Evolutionary conservation across 2,113 vertebrate species (phyloP), one percentile per base, ranked within the genome.

Genomic region (western clawed frog (Xenopus tropicalis)): DNA sequence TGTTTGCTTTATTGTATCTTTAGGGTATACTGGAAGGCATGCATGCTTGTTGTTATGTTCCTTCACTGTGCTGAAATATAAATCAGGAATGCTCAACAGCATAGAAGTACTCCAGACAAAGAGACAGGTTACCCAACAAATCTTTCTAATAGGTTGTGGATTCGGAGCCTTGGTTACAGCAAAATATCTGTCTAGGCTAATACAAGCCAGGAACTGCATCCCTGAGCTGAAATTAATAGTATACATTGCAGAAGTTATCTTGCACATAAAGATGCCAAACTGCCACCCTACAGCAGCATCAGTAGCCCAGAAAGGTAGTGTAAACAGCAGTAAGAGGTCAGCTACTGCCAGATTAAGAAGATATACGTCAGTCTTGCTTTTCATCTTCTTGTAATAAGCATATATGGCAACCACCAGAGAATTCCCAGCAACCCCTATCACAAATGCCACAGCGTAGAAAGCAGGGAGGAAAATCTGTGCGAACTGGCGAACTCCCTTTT

Each of bases 151-250:
- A 64, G 80, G 73, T 48, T 71, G 68, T 0, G 10, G 80, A 17
- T 66, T 20, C 3, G 1, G 78, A 14, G 44, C 56, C 73, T 72
- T 71, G 3, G 79, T 82, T 4, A 91, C 77, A 0, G 93, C 91
- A 52, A 85, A 79, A 37, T 94, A 93, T 19, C 95, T 91, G 29
- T 98, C 96, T 68, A 97, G 52, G 2, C 96, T 98, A 83, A 98
- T 94, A 57, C 93, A 96, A 23, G 94, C 95, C 83, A 98, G 84
- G 68, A 98, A 90, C 78, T 94, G 83, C 94, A 98, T 98, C 77
- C 94, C 89, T 29, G 93, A 93, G 72, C 91, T 93, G 81, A 98
- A 98, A 79, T 95, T 98, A 44, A 91, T 82, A 0, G 92, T 93
- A 74, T 96, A 98, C 58, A 93, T 83, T 9, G 91, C 89, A 0